phyloP scores from a whole-genome alignment of 2,113 vertebrate species.

The Alethe diademata region DNA sequence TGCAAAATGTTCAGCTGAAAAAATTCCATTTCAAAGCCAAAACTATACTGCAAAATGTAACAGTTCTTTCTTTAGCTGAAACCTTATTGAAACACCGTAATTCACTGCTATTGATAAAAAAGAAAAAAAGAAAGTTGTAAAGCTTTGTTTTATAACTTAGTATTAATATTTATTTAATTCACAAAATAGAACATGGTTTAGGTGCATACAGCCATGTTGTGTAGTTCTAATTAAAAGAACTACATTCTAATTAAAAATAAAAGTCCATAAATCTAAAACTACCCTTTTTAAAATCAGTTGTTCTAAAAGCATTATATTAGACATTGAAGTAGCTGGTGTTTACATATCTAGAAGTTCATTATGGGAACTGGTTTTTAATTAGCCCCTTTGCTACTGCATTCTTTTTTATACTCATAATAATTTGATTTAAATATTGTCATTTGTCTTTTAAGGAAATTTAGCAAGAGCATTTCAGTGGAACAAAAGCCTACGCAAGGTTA shows the following conservation, averaged over 20 bases:
- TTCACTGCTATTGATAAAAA: background rate
- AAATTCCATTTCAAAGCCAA: constrained; percentile 8
- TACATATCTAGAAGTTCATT: background rate
- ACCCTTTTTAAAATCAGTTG: background rate
- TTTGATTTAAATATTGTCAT: background rate
- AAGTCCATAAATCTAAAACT: background rate
- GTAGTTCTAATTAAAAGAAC: background rate
- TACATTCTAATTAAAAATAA: background rate
- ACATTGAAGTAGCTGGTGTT: background rate
- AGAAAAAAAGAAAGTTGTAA: background rate
- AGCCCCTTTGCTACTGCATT: background rate
- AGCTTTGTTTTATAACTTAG: background rate
- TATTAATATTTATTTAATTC: background rate
- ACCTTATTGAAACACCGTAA: background rate
- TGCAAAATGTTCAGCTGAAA: constrained; percentile 34
- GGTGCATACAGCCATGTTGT: background rate
- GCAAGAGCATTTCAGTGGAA: background rate
- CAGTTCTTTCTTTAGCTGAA: background rate
- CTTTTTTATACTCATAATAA: background rate
- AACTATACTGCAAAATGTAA: background rate
- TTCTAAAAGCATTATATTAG: background rate
- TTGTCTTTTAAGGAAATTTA: constrained; percentile 16
- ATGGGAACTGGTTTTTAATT: background rate
- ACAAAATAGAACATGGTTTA: background rate
- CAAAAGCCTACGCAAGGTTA: background rate